A percentile compares a stretch with the other conserved stretches of the same genome.
Conservation (phyloP, 2,113 vertebrate genomes). For the Pseudorectes ferrugineus region DNA sequence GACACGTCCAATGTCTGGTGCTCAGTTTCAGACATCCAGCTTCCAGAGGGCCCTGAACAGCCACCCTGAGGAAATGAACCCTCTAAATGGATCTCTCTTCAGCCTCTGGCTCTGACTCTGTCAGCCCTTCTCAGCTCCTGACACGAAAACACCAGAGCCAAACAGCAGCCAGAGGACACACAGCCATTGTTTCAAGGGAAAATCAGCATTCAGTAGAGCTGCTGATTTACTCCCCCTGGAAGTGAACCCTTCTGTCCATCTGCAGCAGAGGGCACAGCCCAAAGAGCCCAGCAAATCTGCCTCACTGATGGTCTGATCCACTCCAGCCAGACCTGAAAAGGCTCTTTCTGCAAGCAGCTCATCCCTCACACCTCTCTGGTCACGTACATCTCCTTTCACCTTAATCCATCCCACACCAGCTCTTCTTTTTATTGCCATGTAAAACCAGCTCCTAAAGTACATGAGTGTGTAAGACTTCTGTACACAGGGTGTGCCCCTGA, state of each 20-base stretch:
- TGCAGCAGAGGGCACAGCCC: not conserved
- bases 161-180: not conserved
- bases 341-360: not conserved
- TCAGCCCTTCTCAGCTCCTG: not conserved
- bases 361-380: not conserved
- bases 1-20: rapidly evolving
- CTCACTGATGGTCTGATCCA: rapidly evolving
- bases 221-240: not conserved
- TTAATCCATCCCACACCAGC: not conserved
- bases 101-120: rapidly evolving
- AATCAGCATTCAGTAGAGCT: not conserved
- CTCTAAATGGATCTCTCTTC: not conserved
- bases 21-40: not conserved
- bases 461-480: rapidly evolving
- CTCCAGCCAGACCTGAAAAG: not conserved
- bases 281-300: not conserved
- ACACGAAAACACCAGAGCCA: not conserved
- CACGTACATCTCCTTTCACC: not conserved
- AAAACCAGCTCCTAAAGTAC: not conserved
- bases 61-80: not conserved
- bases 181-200: not conserved
- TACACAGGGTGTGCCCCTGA: not conserved
- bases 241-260: not conserved
- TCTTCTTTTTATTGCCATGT: not conserved
- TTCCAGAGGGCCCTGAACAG: not conserved